Conservation (phyloP, 2,113 vertebrate genomes). For the Euleptes europaea region DNA sequence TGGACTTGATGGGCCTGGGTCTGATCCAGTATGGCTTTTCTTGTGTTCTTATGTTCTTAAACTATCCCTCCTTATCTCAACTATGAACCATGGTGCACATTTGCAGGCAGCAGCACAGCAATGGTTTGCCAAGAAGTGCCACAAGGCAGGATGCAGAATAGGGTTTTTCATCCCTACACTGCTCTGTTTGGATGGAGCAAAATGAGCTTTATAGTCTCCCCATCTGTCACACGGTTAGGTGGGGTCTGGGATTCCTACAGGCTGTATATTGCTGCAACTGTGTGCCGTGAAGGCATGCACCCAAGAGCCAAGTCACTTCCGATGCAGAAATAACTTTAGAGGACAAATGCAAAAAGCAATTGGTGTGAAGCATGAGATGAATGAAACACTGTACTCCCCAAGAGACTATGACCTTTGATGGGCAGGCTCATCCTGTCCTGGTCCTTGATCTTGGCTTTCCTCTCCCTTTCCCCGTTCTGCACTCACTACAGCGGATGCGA, state of each 20-base stretch:
- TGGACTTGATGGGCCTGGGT: too few species aligned
- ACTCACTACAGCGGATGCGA: neutral
- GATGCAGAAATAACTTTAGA: neutral
- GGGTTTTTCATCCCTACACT: neutral
- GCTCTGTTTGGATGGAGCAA: neutral
- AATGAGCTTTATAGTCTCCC: neutral
- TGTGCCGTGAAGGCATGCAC: neutral
- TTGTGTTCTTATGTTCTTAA: too few species aligned
- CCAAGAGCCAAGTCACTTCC: neutral
- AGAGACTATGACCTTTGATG: neutral
- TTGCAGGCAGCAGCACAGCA: too few species aligned
- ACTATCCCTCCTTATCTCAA: neutral
- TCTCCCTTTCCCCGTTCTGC: neutral
- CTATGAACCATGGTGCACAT: neutral
- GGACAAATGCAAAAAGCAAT: neutral
- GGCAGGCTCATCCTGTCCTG: neutral
- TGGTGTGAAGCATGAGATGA: too few species aligned
- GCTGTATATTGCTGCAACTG: neutral
- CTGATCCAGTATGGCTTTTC: too few species aligned
- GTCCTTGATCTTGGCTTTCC: neutral
- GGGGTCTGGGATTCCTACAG: neutral
- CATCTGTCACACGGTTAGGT: neutral
- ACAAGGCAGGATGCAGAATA: neutral
- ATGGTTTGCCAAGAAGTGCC: neutral
- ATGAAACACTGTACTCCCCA: neutral